Evolutionary conservation across 2,797 vertebrate genomes (phyloP), one percentile per base, ranked within the genome.

Genomic region (Diplodus sargus): DNA sequence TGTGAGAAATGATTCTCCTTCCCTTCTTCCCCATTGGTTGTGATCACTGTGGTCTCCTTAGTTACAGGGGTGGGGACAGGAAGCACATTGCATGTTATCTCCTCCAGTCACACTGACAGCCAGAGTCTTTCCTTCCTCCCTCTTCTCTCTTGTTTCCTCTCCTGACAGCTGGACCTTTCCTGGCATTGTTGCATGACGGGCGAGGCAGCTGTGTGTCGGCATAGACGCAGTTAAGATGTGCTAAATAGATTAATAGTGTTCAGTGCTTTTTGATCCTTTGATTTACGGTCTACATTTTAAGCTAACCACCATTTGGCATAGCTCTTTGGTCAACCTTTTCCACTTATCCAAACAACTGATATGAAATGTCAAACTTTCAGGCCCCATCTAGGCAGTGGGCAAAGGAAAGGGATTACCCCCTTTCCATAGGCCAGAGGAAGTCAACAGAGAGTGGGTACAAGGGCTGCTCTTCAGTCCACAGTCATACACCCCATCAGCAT

Each of bases 141-240:
- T 54, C 63, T 74, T 87, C 81, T 78, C 62, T 81, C 77, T 69
- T 16, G 30, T 84, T 92, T 92, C 90, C 92, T 82, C 56, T 54
- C 85, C 76, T 90, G 92, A 93, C 91, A 90, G 91, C 91, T 86
- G 86, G 91, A 86, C 90, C 84, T 91, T 93, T 95, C 95, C 95
- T 92, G 90, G 78, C 76, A 92, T 95, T 95, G 93, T 95, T 89
- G 78, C 52, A 13, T 70, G 82, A 77, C 48, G 53, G 48, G 76
- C 51, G 70, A 66, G 74, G 34, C 56, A 74, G 77, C 65, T 61
- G 66, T 65, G 62, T 79, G 59, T 74, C 1, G 16, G 51, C 22
- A 13, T 25, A 13, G 80, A 64, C 51, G 45, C 30, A 57, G 67
- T 61, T 52, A 18, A 64, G 81, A 79, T 77, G 74, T 81, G 61